Evolutionary conservation across 2,113 vertebrate genomes (phyloP), one percentile per base, ranked within the genome.

Genomic region (Thunnus maccoyii): DNA sequence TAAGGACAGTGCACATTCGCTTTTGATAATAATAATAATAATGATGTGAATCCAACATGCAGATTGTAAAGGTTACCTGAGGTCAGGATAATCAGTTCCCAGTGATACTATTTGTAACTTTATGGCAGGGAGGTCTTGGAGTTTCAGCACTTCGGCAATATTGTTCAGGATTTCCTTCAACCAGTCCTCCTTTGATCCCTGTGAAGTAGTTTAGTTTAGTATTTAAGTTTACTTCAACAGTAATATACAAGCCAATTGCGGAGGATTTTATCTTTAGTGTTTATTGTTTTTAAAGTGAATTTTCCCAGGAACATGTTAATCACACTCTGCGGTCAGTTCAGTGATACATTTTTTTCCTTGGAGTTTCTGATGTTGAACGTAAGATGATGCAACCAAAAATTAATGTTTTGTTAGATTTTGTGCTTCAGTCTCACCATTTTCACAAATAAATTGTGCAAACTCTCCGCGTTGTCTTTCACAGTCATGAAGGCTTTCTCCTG

Each of bases 61-160:
- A 27, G 30, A 27, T 0, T 22, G 11, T 5, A 65, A 47, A 15
- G 8, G 83, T 94, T 91, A 99, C 98, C 96, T 96, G 87, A 99
- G 93, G 85, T 99, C 97, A 0, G 98, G 96, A 71, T 96, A 96
- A 0, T 6, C 72, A 0, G 16, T 90, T 25, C 92, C 95, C 0
- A 98, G 93, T 0, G 83, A 94, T 3, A 88, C 95, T 14, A 98
- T 93, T 79, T 97, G 94, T 1, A 98, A 85, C 95, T 96, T 96
- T 58, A 99, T 95, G 65, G 96, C 93, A 0, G 93, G 94, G 50
- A 94, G 73, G 71, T 98, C 96, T 67, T 98, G 97, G 55, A 98
- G 95, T 67, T 82, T 93, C 50, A 99, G 93, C 50, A 99, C 93
- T 87, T 97, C 97, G 0, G 97, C 96, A 0, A 99, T 86, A 1